Conservation (phyloP, 2,797 vertebrate genomes). For the Alosa sapidissima region DNA sequence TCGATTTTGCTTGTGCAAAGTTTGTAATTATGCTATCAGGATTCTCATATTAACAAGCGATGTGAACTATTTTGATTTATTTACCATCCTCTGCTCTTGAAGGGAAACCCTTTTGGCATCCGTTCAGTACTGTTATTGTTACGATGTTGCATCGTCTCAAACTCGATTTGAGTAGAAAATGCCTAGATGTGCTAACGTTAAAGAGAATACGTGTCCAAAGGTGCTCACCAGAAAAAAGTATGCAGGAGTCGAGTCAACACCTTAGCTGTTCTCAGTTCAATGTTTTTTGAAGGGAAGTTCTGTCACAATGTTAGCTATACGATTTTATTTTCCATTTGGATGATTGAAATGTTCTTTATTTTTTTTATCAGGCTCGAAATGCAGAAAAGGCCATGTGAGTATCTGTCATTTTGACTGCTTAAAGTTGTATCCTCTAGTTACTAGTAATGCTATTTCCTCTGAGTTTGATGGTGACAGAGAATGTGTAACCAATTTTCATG, state of each 20-base stretch:
- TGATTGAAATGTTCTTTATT: constrained; percentile 25
- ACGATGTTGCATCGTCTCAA: background rate
- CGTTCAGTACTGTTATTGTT: background rate
- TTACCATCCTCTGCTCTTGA: background rate
- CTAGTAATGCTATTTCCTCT: background rate
- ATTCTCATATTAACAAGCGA: background rate
- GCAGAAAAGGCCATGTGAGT: constrained; percentile 98
- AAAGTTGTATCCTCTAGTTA: background rate
- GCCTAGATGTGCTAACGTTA: no score
- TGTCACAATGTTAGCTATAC: background rate
- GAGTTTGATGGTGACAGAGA: background rate
- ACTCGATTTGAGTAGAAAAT: background rate
- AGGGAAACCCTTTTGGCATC: background rate
- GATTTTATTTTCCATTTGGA: background rate
- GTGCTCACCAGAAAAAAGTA: background rate
- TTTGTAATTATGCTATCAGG: background rate
- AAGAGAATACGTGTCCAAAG: background rate
- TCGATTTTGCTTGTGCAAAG: background rate
- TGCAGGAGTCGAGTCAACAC: background rate
- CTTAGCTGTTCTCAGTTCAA: background rate
- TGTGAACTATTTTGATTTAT: background rate
- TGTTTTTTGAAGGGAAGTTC: background rate
- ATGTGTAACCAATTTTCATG: background rate
- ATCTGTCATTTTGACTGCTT: constrained; percentile 3
- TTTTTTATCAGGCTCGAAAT: constrained; percentile 84